Evolutionary conservation across 2,888 invertebrate genomes (phyloP).

Genomic region (Biston betularia): DNA sequence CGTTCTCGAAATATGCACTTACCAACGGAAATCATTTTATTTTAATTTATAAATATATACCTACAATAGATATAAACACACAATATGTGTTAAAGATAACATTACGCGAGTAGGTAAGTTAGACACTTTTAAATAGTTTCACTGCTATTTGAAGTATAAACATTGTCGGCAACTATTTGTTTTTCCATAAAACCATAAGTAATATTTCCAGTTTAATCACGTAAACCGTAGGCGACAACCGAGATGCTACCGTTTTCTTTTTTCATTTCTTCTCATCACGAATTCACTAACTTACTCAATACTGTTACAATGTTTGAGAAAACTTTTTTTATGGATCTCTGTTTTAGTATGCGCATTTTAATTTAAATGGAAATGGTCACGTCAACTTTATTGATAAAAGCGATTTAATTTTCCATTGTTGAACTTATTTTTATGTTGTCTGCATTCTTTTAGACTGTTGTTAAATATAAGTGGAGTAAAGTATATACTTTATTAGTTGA

Average conservation of each 20-base stretch:
- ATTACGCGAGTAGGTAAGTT: background rate
- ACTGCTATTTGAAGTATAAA: conserved; percentile 15
- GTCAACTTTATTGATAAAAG: conserved; percentile 15
- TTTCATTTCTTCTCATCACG: conserved; percentile 69
- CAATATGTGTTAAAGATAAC: background rate
- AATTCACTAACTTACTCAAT: conserved; percentile 55
- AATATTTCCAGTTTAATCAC: conserved; percentile 70
- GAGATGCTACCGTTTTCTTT: conserved; percentile 68
- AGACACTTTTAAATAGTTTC: background rate
- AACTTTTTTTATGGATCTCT: conserved; percentile 43
- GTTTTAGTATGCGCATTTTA: conserved; percentile 49
- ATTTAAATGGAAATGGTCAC: conserved; percentile 19
- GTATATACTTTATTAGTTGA: too few relatives aligned
- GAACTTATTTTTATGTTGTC: conserved; percentile 8
- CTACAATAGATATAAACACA: too few relatives aligned
- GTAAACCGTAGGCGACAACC: conserved; percentile 73
- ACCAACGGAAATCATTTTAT: too few relatives aligned
- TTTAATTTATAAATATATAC: too few relatives aligned
- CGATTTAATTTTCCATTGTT: conserved; percentile 18
- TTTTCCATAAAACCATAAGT: conserved; percentile 19
- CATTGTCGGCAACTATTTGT: conserved; percentile 14
- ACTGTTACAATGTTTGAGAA: conserved; percentile 53
- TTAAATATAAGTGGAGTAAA: too few relatives aligned
- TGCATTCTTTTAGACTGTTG: background rate
- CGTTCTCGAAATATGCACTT: too few relatives aligned